Evolutionary conservation across 2,888 invertebrate species (phyloP).

Genomic region (Scrobipalpa atriplicella): DNA sequence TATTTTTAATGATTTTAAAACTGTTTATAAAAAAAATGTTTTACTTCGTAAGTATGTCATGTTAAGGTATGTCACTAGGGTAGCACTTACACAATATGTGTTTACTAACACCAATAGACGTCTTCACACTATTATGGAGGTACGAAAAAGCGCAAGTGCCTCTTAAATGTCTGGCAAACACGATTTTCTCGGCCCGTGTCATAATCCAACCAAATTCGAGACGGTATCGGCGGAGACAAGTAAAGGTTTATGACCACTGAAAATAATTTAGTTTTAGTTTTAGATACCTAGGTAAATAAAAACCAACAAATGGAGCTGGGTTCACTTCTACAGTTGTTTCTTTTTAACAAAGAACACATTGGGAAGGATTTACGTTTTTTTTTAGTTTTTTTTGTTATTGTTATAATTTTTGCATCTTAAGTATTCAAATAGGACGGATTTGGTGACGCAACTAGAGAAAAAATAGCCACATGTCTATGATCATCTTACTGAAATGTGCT

Average conservation of each 20-base stretch:
- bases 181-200: conserved; percentile 10
- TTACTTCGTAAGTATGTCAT: too few species aligned
- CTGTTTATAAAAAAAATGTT: too few species aligned
- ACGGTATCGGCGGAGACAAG: neutral
- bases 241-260: neutral
- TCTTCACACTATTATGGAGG: neutral
- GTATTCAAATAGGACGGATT: too few species aligned
- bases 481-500: too few species aligned
- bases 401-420: too few species aligned
- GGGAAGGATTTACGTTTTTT: too few species aligned
- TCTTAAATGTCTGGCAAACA: conserved; percentile 6
- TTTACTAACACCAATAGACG: neutral
- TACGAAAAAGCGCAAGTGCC: neutral
- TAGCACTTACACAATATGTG: neutral
- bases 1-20: too few species aligned
- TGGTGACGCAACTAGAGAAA: too few species aligned
- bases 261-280: neutral
- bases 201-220: conserved; percentile 3
- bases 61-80: neutral
- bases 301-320: too few species aligned
- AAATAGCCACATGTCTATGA: too few species aligned
- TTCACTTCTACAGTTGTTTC: neutral
- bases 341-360: neutral
- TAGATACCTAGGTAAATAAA: too few species aligned
- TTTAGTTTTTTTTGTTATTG: too few species aligned